Percentiles rank a stretch among this genome's conserved stretches.
Conservation (phyloP, 2,888 invertebrate genomes). For the Meta bourneti region DNA sequence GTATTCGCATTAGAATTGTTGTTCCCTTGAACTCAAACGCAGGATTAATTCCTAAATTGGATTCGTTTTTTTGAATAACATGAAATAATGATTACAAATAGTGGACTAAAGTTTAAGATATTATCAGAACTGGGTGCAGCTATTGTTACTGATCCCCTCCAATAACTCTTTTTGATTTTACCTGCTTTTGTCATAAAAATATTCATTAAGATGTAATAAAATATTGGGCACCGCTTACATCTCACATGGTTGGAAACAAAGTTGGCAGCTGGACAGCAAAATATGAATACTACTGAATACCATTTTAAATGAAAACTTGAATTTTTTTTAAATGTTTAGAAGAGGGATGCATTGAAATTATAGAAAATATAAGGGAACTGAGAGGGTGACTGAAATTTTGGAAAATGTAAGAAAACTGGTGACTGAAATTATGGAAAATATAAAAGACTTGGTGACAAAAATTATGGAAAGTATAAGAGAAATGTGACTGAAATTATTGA, state of each 20-base stretch:
- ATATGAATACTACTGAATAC: not conserved
- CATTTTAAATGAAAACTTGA: not conserved
- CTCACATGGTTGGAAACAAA: not conserved
- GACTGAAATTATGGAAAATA: too few relatives aligned
- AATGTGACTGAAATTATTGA: not conserved
- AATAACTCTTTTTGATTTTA: not conserved
- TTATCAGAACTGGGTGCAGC: not conserved
- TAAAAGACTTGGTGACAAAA: too few relatives aligned
- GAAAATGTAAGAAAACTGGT: too few relatives aligned
- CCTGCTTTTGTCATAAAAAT: not conserved
- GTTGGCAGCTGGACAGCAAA: not conserved
- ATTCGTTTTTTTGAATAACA: not conserved
- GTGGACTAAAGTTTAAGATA: not conserved
- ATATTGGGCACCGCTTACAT: not conserved
- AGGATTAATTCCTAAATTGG: conserved; percentile 14
- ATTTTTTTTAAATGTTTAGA: not conserved
- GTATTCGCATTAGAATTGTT: conserved; percentile 10
- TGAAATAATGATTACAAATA: conserved; percentile 17
- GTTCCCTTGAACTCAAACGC: conserved; percentile 1
- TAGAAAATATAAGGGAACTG: not conserved
- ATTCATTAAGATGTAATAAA: not conserved
- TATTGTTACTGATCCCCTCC: not conserved
- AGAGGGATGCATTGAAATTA: not conserved
- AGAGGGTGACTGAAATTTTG: too few relatives aligned
- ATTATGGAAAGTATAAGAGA: too few relatives aligned